Conservation (phyloP, 1,140 invertebrate genomes). For the Teleopsis dalmanni region DNA sequence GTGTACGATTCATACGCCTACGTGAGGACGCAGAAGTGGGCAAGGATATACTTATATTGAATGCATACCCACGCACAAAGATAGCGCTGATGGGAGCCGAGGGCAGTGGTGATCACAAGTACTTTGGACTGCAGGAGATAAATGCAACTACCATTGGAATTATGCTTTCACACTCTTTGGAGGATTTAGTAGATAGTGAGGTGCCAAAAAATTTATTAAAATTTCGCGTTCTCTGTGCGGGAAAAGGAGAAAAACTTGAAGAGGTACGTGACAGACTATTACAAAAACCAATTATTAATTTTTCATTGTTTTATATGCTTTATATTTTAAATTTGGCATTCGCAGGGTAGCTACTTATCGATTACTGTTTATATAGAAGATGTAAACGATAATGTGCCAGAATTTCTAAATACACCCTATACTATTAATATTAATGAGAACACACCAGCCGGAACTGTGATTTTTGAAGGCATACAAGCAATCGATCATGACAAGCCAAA, state of each 20-base stretch:
- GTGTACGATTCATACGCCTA: constrained; percentile 40
- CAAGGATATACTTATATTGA: constrained; percentile 35
- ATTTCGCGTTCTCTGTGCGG: constrained; percentile 60
- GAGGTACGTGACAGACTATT: constrained; percentile 31
- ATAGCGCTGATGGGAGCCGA: constrained; percentile 24
- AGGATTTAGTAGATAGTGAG: constrained; percentile 70
- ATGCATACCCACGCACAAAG: constrained; percentile 36
- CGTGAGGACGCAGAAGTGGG: constrained; percentile 38
- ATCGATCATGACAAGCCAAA: constrained; percentile 77
- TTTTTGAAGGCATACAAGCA: constrained; percentile 73
- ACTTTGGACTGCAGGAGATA: constrained; percentile 33
- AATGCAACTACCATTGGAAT: constrained; percentile 68
- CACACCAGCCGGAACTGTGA: constrained; percentile 66
- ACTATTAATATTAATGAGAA: constrained; percentile 69
- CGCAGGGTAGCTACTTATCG: constrained; percentile 51
- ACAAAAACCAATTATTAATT: neutral
- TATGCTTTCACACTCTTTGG: constrained; percentile 63
- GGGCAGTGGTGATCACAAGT: constrained; percentile 37
- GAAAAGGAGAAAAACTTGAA: constrained; percentile 41
- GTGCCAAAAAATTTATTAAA: constrained; percentile 73
- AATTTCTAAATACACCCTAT: constrained; percentile 69
- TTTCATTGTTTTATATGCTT: neutral
- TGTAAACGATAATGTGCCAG: constrained; percentile 70
- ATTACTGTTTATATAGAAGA: constrained; percentile 81
- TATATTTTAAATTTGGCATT: neutral